phyloP scores from a whole-genome alignment of 2,113 vertebrate species.

The Thalassoma bifasciatum region DNA sequence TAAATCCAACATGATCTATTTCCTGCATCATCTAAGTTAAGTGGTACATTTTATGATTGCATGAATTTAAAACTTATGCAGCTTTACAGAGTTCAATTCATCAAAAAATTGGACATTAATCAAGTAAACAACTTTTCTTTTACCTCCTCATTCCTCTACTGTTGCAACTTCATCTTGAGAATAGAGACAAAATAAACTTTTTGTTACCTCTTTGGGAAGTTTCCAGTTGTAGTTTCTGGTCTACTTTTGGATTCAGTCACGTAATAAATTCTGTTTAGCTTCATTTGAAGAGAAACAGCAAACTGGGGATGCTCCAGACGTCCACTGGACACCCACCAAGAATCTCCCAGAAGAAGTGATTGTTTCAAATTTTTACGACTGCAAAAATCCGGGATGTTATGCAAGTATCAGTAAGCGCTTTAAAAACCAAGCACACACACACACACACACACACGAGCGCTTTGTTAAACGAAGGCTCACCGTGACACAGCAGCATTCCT shows the following conservation, averaged over 20 bases:
- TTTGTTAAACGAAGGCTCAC: background rate
- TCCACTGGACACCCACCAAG: slow-evolving; percentile 1
- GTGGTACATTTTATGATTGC: too few species aligned
- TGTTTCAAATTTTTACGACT: slow-evolving; percentile 1
- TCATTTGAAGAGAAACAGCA: background rate
- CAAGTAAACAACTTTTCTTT: too few species aligned
- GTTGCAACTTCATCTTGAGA: too few species aligned
- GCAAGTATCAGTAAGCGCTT: slow-evolving; percentile 1
- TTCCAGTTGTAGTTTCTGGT: too few species aligned
- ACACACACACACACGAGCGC: background rate
- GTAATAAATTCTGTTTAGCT: background rate
- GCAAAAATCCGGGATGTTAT: slow-evolving; percentile 1
- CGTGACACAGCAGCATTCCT: slow-evolving; percentile 39
- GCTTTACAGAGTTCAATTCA: too few species aligned
- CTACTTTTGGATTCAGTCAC: background rate
- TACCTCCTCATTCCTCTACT: too few species aligned
- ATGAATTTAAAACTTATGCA: too few species aligned
- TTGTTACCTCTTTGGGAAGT: too few species aligned
- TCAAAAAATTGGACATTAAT: too few species aligned
- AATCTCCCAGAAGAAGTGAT: slow-evolving; percentile 6
- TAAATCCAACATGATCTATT: too few species aligned
- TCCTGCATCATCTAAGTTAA: too few species aligned
- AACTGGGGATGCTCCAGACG: background rate
- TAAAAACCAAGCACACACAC: background rate
- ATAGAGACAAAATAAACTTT: too few species aligned